These are phyloP conservation scores for Caenorhabditis tropicalis DNA, from an alignment of 1,140 invertebrate genomes.

Conservation along the genomic window DNA sequence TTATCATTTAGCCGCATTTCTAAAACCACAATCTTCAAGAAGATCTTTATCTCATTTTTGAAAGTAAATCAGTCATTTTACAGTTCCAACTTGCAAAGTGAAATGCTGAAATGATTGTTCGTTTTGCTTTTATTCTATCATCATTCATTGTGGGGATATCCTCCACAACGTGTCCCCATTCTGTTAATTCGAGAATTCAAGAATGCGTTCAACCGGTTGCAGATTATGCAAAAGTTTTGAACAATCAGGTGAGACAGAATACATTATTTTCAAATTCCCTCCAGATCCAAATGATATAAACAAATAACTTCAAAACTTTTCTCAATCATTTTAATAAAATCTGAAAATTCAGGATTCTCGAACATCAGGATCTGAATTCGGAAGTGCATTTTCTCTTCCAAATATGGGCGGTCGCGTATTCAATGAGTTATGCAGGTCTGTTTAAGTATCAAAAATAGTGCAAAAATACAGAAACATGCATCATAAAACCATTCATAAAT, in stretches of 20 bases:
- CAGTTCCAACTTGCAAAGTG: not conserved
- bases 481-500: conserved; percentile 46
- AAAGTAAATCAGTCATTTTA: too few relatives aligned
- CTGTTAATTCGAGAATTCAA: conserved; percentile 65
- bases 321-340: too few relatives aligned
- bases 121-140: not conserved
- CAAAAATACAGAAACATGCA: conserved; percentile 18
- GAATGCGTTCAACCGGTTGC: conserved; percentile 70
- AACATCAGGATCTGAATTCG: conserved; percentile 60
- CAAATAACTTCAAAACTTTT: not conserved
- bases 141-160: not conserved
- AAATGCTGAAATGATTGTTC: not conserved
- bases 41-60: too few relatives aligned
- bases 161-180: conserved; percentile 61
- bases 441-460: not conserved
- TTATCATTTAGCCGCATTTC: not conserved
- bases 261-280: conserved; percentile 39
- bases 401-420: conserved; percentile 71
- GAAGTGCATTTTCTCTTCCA: conserved; percentile 65
- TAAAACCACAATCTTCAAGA: too few relatives aligned
- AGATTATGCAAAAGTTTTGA: conserved; percentile 70
- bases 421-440: conserved; percentile 67
- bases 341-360: conserved; percentile 62
- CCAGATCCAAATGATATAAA: not conserved
- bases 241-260: conserved; percentile 59